A percentile compares a stretch with the other conserved stretches of the same genome.
Evolutionary conservation across 2,113 vertebrate species (phyloP).

Genomic region (Axis porcinus): DNA sequence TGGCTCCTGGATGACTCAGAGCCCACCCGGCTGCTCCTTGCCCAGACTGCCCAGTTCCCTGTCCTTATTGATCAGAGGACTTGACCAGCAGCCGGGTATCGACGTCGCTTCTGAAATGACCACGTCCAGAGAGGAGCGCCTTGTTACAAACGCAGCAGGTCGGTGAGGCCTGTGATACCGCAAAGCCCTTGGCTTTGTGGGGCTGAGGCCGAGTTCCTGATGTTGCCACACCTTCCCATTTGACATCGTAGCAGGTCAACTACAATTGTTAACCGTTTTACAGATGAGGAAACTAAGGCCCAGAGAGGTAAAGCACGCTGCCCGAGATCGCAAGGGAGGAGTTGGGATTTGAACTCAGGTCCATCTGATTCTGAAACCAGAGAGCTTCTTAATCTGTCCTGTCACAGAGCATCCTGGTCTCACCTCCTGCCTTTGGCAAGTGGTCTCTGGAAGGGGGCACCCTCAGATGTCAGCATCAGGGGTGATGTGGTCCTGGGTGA

Average conservation of each 20-base stretch:
- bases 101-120: not conserved
- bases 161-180: not conserved
- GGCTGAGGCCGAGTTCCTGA: not conserved
- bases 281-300: not conserved
- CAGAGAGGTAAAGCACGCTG: not conserved
- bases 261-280: not conserved
- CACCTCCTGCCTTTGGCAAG: not conserved
- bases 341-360: not conserved
- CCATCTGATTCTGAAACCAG: not conserved
- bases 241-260: not conserved
- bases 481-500: not conserved
- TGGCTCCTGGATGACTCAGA: not conserved
- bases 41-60: not conserved
- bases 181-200: not conserved
- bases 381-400: not conserved
- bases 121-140: not conserved
- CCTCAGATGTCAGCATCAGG: not conserved
- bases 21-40: not conserved
- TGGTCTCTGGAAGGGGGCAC: not conserved
- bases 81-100: not conserved
- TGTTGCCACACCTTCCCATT: not conserved
- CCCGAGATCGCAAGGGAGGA: not conserved
- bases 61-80: not conserved
- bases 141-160: not conserved
- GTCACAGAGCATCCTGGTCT: not conserved